These are phyloP conservation scores for Chymomyza caudatula DNA, from an alignment of 2,888 invertebrate genomes.

Conservation along the genomic window DNA sequence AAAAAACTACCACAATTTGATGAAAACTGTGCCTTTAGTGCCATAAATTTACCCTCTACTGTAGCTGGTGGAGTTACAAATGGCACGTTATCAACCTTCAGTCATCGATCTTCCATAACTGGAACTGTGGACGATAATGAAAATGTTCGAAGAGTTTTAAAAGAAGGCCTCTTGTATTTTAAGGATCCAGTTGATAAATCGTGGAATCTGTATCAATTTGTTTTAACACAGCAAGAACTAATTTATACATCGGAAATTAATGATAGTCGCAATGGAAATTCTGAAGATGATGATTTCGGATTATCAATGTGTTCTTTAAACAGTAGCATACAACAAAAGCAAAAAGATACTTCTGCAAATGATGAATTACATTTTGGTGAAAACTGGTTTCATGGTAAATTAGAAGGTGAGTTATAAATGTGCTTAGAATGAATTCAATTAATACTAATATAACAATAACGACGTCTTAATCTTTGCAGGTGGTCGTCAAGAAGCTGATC, in stretches of 20 bases:
- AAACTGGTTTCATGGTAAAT: conserved; percentile 95
- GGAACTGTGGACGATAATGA: conserved; percentile 81
- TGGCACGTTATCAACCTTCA: conserved; percentile 61
- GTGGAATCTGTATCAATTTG: conserved; percentile 96
- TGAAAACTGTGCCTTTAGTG: conserved; percentile 79
- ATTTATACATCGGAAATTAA: conserved; percentile 84
- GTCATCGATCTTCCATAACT: conserved; percentile 65
- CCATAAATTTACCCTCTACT: too few relatives aligned
- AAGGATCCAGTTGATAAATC: conserved; percentile 93
- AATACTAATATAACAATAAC: background rate
- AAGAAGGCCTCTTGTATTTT: conserved; percentile 92
- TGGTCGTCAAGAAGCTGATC: conserved; percentile 88
- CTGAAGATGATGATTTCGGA: conserved; percentile 81
- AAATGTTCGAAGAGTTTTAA: conserved; percentile 89
- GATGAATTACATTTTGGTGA: conserved; percentile 95
- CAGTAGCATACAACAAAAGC: conserved; percentile 78
- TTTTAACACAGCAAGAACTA: conserved; percentile 91
- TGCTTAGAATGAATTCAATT: too few relatives aligned
- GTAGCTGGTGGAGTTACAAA: conserved; percentile 31
- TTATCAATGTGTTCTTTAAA: conserved; percentile 41
- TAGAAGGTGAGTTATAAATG: conserved; percentile 83
- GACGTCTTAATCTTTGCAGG: conserved; percentile 67
- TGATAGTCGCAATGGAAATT: conserved; percentile 81
- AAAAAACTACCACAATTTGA: conserved; percentile 95
- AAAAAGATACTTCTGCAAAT: conserved; percentile 84